phyloP scores from a whole-genome alignment of 2,113 vertebrate genomes.

The Seriola rivoliana region DNA sequence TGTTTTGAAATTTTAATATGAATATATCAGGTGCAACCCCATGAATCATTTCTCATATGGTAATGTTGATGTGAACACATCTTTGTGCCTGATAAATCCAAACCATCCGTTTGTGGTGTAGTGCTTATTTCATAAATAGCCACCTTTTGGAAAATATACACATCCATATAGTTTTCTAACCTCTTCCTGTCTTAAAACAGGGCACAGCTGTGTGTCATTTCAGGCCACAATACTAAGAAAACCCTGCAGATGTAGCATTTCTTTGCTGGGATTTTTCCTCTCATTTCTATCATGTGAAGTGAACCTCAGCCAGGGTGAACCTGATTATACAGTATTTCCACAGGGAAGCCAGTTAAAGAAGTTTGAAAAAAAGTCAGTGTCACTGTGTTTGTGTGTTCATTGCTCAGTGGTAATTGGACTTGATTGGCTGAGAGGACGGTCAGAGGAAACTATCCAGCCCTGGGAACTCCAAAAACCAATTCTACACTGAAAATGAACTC shows the following conservation, averaged over 20 bases:
- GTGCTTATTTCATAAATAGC: background rate
- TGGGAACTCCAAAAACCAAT: constrained; percentile 38
- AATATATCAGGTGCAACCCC: background rate
- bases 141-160: background rate
- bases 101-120: background rate
- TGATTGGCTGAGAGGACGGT: constrained; percentile 58
- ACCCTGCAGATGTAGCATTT: constrained; percentile 11
- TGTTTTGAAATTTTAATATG: background rate
- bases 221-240: constrained; percentile 18
- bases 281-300: constrained; percentile 28
- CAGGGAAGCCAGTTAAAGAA: constrained; percentile 17
- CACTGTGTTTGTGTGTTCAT: constrained; percentile 55
- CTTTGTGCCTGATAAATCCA: constrained; percentile 5
- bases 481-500: constrained; percentile 45
- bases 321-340: constrained; percentile 33
- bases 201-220: background rate
- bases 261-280: constrained; percentile 19
- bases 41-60: constrained; percentile 2
- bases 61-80: background rate
- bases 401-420: constrained; percentile 42
- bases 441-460: constrained; percentile 38
- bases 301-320: constrained; percentile 29
- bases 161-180: background rate
- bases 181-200: background rate
- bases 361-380: constrained; percentile 25